A percentile compares a stretch with the other conserved stretches of the same genome.
Conservation (phyloP, 2,797 vertebrate genomes). For the Hippoglossus hippoglossus region DNA sequence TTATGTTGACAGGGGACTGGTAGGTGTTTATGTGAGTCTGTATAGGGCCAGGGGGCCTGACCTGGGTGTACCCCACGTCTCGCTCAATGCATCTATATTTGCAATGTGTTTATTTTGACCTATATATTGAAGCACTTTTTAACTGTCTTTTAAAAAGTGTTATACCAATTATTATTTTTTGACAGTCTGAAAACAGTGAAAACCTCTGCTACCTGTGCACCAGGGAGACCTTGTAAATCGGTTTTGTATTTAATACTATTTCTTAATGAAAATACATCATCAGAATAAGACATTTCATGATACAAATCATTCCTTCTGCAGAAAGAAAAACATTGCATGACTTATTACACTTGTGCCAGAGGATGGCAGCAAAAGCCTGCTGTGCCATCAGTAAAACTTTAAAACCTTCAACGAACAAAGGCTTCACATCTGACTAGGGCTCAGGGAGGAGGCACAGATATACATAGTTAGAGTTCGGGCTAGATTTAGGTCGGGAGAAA, state of each 20-base stretch:
- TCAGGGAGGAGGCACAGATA: not conserved
- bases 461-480: not conserved
- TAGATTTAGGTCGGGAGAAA: not conserved
- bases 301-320: too few relatives aligned
- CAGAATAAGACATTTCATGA: too few relatives aligned
- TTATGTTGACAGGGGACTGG: too few relatives aligned
- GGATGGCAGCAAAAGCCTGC: slow-evolving; percentile 65
- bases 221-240: not conserved
- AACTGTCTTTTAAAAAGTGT: too few relatives aligned
- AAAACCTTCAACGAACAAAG: not conserved
- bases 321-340: not conserved
- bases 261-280: not conserved
- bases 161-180: not conserved
- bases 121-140: too few relatives aligned
- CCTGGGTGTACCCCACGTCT: too few relatives aligned
- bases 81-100: too few relatives aligned
- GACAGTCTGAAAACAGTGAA: not conserved
- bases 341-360: slow-evolving; percentile 29
- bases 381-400: not conserved
- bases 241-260: not conserved
- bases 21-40: not conserved
- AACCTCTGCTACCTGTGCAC: not conserved
- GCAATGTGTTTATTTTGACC: too few relatives aligned
- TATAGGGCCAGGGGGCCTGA: too few relatives aligned
- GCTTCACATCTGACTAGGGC: not conserved